phyloP scores from a whole-genome alignment of 2,113 vertebrate species.

The Chrysemys picta region DNA sequence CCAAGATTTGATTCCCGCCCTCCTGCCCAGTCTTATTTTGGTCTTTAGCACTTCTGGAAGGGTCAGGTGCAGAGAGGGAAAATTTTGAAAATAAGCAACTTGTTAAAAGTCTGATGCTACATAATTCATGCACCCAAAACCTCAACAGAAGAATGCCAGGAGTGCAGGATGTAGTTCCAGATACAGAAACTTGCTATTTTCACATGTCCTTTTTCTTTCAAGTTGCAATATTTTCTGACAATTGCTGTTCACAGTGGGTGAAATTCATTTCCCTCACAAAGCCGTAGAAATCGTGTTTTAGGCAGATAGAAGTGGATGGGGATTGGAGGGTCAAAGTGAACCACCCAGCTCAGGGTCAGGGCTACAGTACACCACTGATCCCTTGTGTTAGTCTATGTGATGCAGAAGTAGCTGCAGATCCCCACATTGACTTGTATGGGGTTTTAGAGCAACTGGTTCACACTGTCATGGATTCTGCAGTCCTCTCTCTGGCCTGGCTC shows the following conservation, averaged over 20 bases:
- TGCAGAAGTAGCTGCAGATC: neutral
- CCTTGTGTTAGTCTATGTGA: neutral
- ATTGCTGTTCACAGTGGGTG: neutral
- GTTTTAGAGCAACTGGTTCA: neutral
- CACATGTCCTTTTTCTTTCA: neutral
- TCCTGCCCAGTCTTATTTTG: slow-evolving; percentile 28
- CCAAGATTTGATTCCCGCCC: slow-evolving; percentile 41
- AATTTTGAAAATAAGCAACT: slow-evolving; percentile 5
- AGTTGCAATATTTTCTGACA: neutral
- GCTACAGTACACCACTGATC: neutral
- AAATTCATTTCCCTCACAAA: neutral
- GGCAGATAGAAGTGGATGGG: neutral
- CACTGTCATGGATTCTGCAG: neutral
- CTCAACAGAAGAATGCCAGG: neutral
- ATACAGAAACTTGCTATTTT: neutral
- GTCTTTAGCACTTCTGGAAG: slow-evolving; percentile 29
- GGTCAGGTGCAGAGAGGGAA: neutral
- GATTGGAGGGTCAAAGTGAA: neutral
- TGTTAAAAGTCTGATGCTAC: neutral
- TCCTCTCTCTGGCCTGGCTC: neutral
- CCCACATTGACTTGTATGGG: neutral
- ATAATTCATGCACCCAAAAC: neutral
- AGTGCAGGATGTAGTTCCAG: neutral
- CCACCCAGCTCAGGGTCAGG: neutral
- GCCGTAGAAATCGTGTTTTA: neutral